phyloP scores from a whole-genome alignment of 53 echinoderm and acorn worm species.

The Stichopus horrens region DNA sequence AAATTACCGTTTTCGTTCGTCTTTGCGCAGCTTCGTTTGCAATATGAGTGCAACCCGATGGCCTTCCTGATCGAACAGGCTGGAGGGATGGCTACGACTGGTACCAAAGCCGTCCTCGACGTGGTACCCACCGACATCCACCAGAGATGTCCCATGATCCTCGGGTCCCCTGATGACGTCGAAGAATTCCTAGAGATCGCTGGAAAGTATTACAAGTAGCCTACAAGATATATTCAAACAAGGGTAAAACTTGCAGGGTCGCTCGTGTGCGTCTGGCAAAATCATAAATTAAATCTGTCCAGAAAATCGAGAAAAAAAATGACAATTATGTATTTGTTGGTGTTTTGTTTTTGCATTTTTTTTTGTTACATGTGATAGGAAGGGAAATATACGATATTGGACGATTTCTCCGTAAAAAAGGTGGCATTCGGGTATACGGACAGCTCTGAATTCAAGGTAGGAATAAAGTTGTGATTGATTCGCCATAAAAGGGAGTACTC shows the following conservation, averaged over 20 bases:
- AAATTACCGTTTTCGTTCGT: neutral
- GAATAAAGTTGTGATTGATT: too few species aligned
- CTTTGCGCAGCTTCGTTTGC: constrained; percentile 74
- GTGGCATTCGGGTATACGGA: too few species aligned
- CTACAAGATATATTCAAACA: neutral
- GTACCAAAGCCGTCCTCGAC: constrained; percentile 68
- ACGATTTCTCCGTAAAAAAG: too few species aligned
- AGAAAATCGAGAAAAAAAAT: neutral
- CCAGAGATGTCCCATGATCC: constrained; percentile 76
- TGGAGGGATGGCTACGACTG: constrained; percentile 91
- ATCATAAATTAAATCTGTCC: neutral
- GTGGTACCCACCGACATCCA: constrained; percentile 80
- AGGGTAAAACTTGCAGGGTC: neutral
- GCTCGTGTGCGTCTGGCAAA: too few species aligned
- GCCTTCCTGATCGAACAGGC: constrained; percentile 89
- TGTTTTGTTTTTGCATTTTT: neutral
- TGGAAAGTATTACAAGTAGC: constrained; percentile 30
- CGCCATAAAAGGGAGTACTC: too few species aligned
- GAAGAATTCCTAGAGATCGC: constrained; percentile 78
- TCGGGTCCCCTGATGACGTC: constrained; percentile 90
- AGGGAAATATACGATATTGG: too few species aligned
- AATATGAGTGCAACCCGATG: constrained; percentile 95
- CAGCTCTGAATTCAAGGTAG: too few species aligned
- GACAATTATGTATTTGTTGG: neutral
- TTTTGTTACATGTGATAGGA: neutral